A percentile compares a stretch with the other conserved stretches of the same genome.
Conservation (phyloP, 2,113 vertebrate species). For the Leptodactylus fuscus region DNA sequence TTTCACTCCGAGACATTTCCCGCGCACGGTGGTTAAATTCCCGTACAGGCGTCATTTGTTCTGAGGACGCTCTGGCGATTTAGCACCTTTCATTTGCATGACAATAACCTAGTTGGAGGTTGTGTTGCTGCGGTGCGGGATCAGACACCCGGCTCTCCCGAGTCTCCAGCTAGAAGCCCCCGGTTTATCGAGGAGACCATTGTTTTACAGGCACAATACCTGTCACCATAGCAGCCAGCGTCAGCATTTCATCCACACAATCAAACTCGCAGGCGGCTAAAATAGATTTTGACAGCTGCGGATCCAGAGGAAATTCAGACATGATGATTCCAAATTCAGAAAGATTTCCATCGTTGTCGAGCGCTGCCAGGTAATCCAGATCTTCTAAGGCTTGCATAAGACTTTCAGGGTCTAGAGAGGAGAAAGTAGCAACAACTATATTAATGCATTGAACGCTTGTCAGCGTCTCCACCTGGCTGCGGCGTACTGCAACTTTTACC, state of each 20-base stretch:
- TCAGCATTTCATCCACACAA: constrained; percentile 88
- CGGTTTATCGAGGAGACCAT: not conserved
- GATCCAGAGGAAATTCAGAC: constrained; percentile 84
- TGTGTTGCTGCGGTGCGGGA: not conserved
- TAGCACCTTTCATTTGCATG: constrained; percentile 32
- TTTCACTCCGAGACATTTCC: not conserved
- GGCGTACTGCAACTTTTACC: not conserved
- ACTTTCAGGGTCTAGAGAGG: constrained; percentile 78
- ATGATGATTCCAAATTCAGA: constrained; percentile 89
- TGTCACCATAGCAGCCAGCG: constrained; percentile 86
- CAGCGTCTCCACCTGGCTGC: not conserved
- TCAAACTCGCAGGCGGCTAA: constrained; percentile 86
- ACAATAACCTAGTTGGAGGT: not conserved
- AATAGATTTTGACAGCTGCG: constrained; percentile 84
- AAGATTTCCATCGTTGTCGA: constrained; percentile 83
- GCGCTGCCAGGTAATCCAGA: constrained; percentile 86
- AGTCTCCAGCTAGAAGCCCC: fast-evolving
- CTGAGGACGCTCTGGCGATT: constrained; percentile 9
- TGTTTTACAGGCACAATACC: constrained; percentile 63
- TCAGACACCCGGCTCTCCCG: not conserved
- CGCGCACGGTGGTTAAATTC: not conserved
- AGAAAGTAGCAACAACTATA: not conserved
- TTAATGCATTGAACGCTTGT: not conserved
- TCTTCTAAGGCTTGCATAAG: constrained; percentile 91
- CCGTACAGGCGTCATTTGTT: not conserved